Evolutionary conservation across 2,113 vertebrate species (phyloP), one percentile per base, ranked within the genome.

Genomic region (Terrapene triunguis): DNA sequence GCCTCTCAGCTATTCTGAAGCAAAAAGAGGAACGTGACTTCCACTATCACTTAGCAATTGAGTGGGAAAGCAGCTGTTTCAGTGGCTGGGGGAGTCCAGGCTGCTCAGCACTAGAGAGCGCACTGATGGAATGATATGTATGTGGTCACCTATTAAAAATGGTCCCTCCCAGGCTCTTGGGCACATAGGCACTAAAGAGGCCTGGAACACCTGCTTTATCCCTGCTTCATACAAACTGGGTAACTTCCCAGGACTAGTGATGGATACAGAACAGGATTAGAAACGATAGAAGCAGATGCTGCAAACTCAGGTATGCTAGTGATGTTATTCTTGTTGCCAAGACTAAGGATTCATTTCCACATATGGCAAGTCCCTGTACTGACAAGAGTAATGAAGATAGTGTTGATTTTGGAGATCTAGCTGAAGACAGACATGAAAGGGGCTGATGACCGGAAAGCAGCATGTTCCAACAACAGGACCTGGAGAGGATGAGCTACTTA

Each of bases 161-260:
- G n/a, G n/a, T 72, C 35, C 10, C 35, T 38, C n/a, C 35, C 7
- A 38, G 65, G n/a, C 9, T 38, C 65, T 72, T 72, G n/a, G 19
- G 65, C 65, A 72, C 10, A 8, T 38, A 38, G 65, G 9, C n/a
- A 72, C 16, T n/a, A 72, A 21, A 38, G 65, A 38, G 16, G 5
- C 65, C 21, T 72, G 80, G 89, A 4, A 1, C 55, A 76, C 25
- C 48, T 44, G 38, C 76, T 54, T 3, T 0, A 13, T 10, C 69
- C 25, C 47, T 25, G 21, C 76, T 54, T 3, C 0, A 13, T 10
- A 69, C 69, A 62, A 35, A n/a, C 42, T 29, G 8, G 24, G 42
- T 3, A 91, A 57, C 51, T 90, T 54, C 29, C 50, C 5, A 0
- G 7, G 19, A 6, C 4, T n/a, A 0, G 0, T 4, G 59, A 81